Base-by-base conservation (phyloP, 2,797 vertebrate species). In the Sylvilagus floridanus region DNA sequence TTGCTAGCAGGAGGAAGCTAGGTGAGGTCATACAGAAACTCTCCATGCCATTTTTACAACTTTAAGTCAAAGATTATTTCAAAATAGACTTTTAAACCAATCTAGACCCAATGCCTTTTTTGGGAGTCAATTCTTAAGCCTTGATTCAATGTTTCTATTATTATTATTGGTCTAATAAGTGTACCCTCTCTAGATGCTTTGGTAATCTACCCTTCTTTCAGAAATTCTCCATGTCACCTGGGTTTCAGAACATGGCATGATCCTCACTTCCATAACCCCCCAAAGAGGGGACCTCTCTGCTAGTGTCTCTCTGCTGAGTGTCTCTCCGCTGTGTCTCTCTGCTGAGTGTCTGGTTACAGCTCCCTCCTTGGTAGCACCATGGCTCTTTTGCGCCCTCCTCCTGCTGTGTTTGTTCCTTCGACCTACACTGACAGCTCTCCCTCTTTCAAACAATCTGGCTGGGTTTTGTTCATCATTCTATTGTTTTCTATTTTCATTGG, bases 401-500 rank as follows among this genome's bases (percentile, higher is more conserved):
- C 54, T 62, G 21, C 14, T 78, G 26, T 79, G 24, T 66, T 73
- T 78, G 57, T 26, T 37, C n/a, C 37, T 90, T 93, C 91, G 35
- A 54, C 91, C 50, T 69, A 72, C 69, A 24, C 8, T 75, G 42
- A 47, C 37, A 73, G 30, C 75, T 69, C 77, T 87, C 84, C 84
- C 79, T 24, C 10, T 93, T 94, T 87, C 52, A 89, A 82, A 88
- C 22, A 90, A 28, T 78, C 19, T 37, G 14, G 42, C 88, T 94
- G 84, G 72, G 30, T 71, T 95, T 91, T 47, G 4, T 50, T 54
- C 57, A 68, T 91, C 75, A 91, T 73, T 76, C 60, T 69, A 47
- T 57, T 66, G 6, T 68, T 96, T 95, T 82, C 50, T 84, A 85
- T 82, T 96, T 87, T 89, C 60, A 75, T 5, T 65, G 35, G 84